Evolutionary conservation across 1,140 invertebrate genomes (phyloP), one percentile per base, ranked within the genome.

Genomic region (Hyles vespertilio): DNA sequence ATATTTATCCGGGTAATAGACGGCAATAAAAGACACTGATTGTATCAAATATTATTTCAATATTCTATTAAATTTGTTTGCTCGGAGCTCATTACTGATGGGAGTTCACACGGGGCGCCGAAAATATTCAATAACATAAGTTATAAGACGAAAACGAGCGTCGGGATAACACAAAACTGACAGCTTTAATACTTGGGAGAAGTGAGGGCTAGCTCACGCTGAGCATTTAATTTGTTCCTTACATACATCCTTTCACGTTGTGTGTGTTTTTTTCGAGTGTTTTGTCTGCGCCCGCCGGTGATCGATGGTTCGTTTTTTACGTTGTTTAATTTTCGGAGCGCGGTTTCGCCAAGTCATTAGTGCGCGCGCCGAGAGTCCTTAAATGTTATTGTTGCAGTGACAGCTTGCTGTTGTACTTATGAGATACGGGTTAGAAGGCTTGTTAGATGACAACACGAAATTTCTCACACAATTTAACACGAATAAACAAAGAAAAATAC

Each of bases 151-250:
- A 80, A 83, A 83, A 81, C 79, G 80, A 79, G 76, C 73, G 72
- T 83, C 84, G 81, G 84, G 84, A 84, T 86, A 84, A 86, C 83
- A 86, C 81, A 85, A 84, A 84, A 77, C 74, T 87, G 84, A 87
- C 84, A 86, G 81, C 65, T 81, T 84, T 87, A 84, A 87, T 87
- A 87, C 86, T 87, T 82, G 83, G 59, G 69, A 70, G 61, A 63
- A 70, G 66, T 58, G 71, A 64, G 76, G 66, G 76, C 74, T 33
- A 77, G 77, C 81, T 81, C 85, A 88, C 75, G 85, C 85, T 86
- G 85, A 70, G 83, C 79, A 77, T 86, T 86, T 88, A 88, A 88
- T 88, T 88, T 88, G 83, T 84, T 88, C 81, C 81, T 80, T 83
- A 74, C 83, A 81, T 83, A 74, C 83, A 84, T 87, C 83, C 74